Conservation (phyloP, 2,113 vertebrate genomes). For the Motacilla alba region DNA sequence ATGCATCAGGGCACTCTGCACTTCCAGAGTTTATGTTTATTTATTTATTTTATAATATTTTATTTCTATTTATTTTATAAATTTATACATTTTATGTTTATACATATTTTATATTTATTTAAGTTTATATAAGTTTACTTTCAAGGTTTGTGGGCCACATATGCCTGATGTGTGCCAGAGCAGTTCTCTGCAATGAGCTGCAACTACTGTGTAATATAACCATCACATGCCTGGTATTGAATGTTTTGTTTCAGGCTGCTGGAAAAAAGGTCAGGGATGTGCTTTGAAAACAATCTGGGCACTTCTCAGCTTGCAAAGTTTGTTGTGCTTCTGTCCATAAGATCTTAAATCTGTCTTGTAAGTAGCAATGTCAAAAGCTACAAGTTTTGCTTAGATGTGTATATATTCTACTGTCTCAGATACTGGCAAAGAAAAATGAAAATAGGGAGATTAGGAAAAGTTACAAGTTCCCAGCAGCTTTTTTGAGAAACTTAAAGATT, state of each 20-base stretch:
- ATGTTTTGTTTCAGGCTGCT: neutral
- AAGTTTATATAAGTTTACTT: neutral
- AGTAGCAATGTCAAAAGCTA: neutral
- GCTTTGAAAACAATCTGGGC: neutral
- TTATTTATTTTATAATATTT: neutral
- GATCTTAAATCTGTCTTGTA: neutral
- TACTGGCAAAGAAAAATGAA: neutral
- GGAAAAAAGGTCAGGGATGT: neutral
- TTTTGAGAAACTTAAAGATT: neutral
- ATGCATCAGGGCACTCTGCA: neutral
- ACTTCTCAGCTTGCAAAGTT: neutral
- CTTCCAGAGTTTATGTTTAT: neutral
- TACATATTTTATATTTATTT: neutral
- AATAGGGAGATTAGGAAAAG: neutral
- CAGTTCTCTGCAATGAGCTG: neutral
- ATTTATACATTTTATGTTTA: neutral
- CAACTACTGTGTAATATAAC: neutral
- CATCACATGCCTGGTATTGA: neutral
- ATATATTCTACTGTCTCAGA: neutral
- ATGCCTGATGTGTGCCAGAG: neutral
- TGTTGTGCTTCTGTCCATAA: neutral
- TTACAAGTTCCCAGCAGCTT: neutral
- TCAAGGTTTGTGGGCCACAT: neutral
- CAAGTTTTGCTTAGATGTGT: neutral
- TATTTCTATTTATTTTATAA: neutral